Evolutionary conservation across 2,113 vertebrate genomes (phyloP).

Genomic region (Myrmecobius fasciatus): DNA sequence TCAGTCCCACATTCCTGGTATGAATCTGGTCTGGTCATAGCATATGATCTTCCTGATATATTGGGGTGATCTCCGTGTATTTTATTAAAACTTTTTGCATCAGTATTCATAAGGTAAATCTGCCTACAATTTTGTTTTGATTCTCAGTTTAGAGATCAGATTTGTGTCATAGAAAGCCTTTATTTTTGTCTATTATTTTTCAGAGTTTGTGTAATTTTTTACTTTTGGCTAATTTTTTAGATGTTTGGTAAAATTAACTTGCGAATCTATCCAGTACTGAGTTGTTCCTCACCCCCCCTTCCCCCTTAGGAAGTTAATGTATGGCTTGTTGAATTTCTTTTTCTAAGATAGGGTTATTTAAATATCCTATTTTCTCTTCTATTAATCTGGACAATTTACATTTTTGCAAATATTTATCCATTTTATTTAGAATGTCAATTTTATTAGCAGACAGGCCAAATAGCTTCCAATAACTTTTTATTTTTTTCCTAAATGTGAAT

Average conservation of each 20-base stretch:
- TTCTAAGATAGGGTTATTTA: neutral
- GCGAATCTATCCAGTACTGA: neutral
- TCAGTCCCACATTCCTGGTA: neutral
- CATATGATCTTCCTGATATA: neutral
- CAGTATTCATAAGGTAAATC: neutral
- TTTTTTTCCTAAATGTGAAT: neutral
- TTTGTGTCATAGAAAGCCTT: neutral
- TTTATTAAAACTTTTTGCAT: neutral
- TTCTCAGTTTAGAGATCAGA: neutral
- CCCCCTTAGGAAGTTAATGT: neutral
- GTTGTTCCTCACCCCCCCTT: too few species aligned
- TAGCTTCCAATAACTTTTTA: neutral
- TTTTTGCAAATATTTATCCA: neutral
- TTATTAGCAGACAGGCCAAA: neutral
- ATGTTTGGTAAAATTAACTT: neutral
- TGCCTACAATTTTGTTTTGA: neutral
- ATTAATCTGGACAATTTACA: neutral
- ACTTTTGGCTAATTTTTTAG: neutral
- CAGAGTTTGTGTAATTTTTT: neutral
- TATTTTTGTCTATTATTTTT: neutral
- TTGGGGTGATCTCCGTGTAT: neutral
- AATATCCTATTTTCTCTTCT: neutral
- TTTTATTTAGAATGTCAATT: neutral
- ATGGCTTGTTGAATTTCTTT: neutral
- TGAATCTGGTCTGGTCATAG: neutral